Percentiles rank a stretch among this genome's conserved stretches.
phyloP scores from a whole-genome alignment of 2,113 vertebrate genomes.

The Leucosticte australis region DNA sequence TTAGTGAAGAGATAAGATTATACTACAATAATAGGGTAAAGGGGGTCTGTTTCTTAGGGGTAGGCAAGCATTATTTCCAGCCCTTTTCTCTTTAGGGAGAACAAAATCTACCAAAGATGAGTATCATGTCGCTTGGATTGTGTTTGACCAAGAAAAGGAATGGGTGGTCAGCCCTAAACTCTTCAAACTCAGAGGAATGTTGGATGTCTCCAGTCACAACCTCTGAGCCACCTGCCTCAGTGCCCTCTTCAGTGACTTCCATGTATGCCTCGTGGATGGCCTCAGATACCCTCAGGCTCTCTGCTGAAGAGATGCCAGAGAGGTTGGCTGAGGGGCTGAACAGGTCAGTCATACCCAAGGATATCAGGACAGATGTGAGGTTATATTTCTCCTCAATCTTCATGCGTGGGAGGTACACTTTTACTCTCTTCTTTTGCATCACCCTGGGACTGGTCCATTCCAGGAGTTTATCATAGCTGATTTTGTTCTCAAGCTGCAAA shows the following conservation, averaged over 20 bases:
- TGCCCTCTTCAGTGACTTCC: slow-evolving; percentile 72
- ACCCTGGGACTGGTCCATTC: slow-evolving; percentile 51
- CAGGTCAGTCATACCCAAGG: slow-evolving; percentile 62
- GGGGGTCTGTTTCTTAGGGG: not conserved
- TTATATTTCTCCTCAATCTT: slow-evolving; percentile 64
- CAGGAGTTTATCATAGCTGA: slow-evolving; percentile 52
- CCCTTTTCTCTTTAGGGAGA: slow-evolving; percentile 38
- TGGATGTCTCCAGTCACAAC: not conserved
- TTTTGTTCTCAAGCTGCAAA: slow-evolving; percentile 64
- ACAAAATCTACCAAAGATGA: slow-evolving; percentile 66
- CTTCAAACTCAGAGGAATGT: not conserved
- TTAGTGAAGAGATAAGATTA: not conserved
- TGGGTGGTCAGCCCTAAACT: slow-evolving; percentile 66
- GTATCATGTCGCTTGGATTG: slow-evolving; percentile 34
- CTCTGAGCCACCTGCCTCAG: not conserved
- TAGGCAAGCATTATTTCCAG: not conserved
- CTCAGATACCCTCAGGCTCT: slow-evolving; percentile 55
- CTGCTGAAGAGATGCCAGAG: slow-evolving; percentile 68
- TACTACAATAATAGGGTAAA: not conserved
- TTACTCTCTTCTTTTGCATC: slow-evolving; percentile 53
- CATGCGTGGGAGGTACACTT: slow-evolving; percentile 71
- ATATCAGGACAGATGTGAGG: not conserved
- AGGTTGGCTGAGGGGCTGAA: slow-evolving; percentile 68
- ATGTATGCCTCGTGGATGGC: slow-evolving; percentile 56
- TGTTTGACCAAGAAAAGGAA: slow-evolving; percentile 71